Evolutionary conservation across 92 coral and sea anemone genomes (phyloP), one percentile per base, ranked within the genome.

Genomic region (Porites evermanni): DNA sequence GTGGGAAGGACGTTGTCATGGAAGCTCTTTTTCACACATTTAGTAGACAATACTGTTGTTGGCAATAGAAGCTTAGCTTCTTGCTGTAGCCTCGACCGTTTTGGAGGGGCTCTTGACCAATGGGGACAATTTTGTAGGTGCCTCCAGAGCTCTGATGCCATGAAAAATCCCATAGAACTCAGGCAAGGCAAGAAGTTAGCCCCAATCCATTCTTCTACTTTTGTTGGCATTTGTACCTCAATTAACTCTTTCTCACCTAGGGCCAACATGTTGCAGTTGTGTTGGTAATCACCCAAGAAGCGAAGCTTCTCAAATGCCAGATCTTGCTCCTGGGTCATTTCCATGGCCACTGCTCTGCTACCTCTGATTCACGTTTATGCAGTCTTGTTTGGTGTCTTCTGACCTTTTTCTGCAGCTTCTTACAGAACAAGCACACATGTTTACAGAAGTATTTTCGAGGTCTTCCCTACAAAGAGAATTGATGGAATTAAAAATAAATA

Each of bases 121-220:
- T 24, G 26, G 26, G 26, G 26, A 24, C 26, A 24, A 24, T 24
- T 24, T 32, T 32, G 38, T 32, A 2, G 38, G 26, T 89, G 91
- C 1, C 91, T 67, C 91, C 88, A 89, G 6, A 92, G 81, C 8
- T 89, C 92, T 32, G 0, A 23, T 69, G 17, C 29, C 78, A 16
- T 70, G 65, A 89, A 89, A 66, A 92, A 86, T 0, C 89, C 91
- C 13, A 75, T 72, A 51, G 92, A 89, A 29, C 78, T 70, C 8
- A 56, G 47, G 64, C 93, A 92, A 0, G 89, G 93, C 17, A 83
- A 51, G 44, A 44, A 85, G 16, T 79, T 32, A 8, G 18, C 4
- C 18, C 81, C 69, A 19, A 72, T 50, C 9, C 3, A 0, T 52
- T 16, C 7, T 24, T 29, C 7, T 58, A 10, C 72, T 4, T 16